A percentile compares a stretch with the other conserved stretches of the same genome.
Conservation (phyloP, 2,113 vertebrate genomes). For the Callaeas wilsoni region DNA sequence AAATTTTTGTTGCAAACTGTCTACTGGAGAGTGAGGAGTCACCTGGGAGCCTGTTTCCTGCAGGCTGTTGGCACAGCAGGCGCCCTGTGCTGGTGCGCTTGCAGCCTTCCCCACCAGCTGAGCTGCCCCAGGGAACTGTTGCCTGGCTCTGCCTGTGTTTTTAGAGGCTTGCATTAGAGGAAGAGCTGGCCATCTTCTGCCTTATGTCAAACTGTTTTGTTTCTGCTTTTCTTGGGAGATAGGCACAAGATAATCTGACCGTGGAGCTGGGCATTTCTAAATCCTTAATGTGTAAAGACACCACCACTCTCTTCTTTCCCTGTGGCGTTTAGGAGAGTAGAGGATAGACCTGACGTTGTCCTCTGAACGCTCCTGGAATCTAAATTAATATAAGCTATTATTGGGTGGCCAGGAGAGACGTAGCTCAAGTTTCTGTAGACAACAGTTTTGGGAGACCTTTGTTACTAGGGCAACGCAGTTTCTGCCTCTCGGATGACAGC, state of each 20-base stretch:
- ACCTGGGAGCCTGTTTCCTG: not conserved
- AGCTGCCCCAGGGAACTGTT: accelerated
- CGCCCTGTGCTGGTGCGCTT: not conserved
- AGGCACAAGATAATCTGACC: not conserved
- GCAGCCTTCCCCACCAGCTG: not conserved
- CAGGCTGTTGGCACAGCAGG: not conserved
- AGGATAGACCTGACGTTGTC: not conserved
- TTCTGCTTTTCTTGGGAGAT: not conserved
- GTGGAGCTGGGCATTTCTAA: not conserved
- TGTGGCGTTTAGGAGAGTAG: not conserved
- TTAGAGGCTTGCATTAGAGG: not conserved
- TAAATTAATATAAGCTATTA: not conserved
- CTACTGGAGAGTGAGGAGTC: not conserved
- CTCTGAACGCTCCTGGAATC: not conserved
- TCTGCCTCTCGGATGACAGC: not conserved
- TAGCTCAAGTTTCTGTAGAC: conserved; percentile 14
- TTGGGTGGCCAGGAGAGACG: not conserved
- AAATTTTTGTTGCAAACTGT: not conserved
- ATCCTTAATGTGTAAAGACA: not conserved
- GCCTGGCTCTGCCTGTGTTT: not conserved
- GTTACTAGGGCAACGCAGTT: not conserved
- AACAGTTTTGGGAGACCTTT: conserved; percentile 3
- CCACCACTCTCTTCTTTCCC: not conserved
- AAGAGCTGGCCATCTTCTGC: not conserved
- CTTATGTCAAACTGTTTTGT: not conserved